Percentiles rank a stretch among this genome's conserved stretches.
Conservation (phyloP, 1,140 invertebrate species). For the Calephelis nemesis region DNA sequence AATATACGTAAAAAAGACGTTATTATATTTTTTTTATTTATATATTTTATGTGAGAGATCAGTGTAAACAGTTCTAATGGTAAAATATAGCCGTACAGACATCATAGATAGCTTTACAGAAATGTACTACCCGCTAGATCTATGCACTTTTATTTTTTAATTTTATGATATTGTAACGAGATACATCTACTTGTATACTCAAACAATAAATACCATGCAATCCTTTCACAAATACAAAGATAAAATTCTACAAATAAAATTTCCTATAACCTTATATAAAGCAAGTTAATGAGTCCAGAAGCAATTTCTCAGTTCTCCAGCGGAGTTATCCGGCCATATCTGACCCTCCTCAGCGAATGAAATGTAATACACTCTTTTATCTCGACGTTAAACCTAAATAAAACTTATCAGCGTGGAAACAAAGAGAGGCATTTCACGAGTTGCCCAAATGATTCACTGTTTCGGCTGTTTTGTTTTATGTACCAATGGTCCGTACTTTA, state of each 20-base stretch:
- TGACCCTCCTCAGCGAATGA: background rate
- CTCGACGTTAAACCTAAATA: background rate
- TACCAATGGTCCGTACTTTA: too few relatives aligned
- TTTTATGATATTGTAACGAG: too few relatives aligned
- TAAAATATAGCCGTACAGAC: too few relatives aligned
- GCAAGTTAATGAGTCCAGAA: background rate
- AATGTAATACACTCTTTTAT: conserved; percentile 2
- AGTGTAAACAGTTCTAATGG: too few relatives aligned
- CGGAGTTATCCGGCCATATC: background rate
- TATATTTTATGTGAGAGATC: too few relatives aligned
- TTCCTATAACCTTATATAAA: background rate
- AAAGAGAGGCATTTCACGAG: background rate
- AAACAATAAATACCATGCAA: too few relatives aligned
- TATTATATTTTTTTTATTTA: too few relatives aligned
- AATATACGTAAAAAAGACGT: too few relatives aligned
- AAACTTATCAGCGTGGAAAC: background rate
- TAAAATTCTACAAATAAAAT: background rate
- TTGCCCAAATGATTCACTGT: background rate
- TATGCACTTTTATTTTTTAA: too few relatives aligned
- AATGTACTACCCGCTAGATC: too few relatives aligned
- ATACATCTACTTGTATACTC: too few relatives aligned
- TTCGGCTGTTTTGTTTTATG: background rate
- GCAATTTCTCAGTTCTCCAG: background rate
- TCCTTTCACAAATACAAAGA: background rate
- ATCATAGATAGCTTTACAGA: too few relatives aligned